Conservation (phyloP, 2,888 invertebrate genomes). For the Cephus runcator region DNA sequence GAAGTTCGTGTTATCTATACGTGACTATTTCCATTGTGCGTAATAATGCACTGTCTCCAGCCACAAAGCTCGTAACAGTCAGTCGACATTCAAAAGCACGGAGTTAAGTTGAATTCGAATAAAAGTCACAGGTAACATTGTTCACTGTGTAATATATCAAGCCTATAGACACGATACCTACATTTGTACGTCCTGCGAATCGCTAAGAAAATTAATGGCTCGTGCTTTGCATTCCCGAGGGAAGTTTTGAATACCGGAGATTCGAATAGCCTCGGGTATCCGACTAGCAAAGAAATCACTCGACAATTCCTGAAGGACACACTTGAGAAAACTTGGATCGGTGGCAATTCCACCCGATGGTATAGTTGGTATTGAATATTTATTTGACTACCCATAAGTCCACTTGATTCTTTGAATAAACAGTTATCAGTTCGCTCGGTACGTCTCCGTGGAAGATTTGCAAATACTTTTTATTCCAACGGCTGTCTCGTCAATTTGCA, state of each 20-base stretch:
- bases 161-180: constrained; percentile 28
- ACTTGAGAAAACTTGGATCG: background rate
- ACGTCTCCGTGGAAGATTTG: background rate
- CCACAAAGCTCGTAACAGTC: background rate
- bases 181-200: constrained; percentile 38
- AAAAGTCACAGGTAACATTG: constrained; percentile 8
- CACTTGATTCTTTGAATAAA: background rate
- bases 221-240: constrained; percentile 39
- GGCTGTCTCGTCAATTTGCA: background rate
- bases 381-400: background rate
- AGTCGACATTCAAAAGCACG: background rate
- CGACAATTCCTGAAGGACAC: background rate
- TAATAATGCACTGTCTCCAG: background rate
- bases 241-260: constrained; percentile 34
- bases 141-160: constrained; percentile 34
- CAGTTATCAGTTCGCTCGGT: background rate
- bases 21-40: background rate
- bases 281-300: constrained; percentile 7
- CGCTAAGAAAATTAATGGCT: constrained; percentile 43
- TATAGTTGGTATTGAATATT: background rate
- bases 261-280: background rate
- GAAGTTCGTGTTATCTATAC: background rate
- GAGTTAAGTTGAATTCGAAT: constrained; percentile 11
- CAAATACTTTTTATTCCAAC: background rate
- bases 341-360: background rate